A percentile compares a stretch with the other conserved stretches of the same genome.
These are phyloP conservation scores for Clarias platycephalus DNA, from an alignment of 2,797 vertebrate genomes.

Conservation along the genomic window DNA sequence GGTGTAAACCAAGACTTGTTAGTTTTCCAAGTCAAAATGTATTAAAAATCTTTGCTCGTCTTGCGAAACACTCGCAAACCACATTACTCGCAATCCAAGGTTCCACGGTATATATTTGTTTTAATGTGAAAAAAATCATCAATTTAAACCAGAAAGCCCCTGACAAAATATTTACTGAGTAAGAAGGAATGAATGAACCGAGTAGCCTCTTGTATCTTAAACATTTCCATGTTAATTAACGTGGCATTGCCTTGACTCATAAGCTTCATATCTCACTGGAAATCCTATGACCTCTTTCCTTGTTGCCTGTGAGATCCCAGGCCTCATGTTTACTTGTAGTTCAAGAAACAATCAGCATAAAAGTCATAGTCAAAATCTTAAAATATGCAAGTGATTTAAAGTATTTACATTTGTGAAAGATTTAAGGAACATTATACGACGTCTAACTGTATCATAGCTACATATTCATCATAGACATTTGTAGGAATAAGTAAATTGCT, in stretches of 20 bases:
- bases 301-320: background rate
- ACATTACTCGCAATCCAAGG: no score
- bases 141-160: background rate
- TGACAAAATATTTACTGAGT: background rate
- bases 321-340: background rate
- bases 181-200: background rate
- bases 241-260: background rate
- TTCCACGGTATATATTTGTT: no score
- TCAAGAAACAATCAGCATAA: background rate
- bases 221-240: background rate
- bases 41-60: no score
- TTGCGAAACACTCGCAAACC: no score
- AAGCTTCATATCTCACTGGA: background rate
- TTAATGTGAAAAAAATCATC: background rate
- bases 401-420: background rate
- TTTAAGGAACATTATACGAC: background rate
- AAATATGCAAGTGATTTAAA: background rate
- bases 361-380: background rate
- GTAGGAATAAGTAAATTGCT: background rate
- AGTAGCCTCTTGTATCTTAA: background rate
- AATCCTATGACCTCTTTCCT: background rate
- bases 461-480: background rate
- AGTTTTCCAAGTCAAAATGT: no score
- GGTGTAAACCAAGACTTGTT: no score
- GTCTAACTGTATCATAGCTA: no score